Evolutionary conservation across 2,888 invertebrate genomes (phyloP).

Genomic region (Lissonota sp.): DNA sequence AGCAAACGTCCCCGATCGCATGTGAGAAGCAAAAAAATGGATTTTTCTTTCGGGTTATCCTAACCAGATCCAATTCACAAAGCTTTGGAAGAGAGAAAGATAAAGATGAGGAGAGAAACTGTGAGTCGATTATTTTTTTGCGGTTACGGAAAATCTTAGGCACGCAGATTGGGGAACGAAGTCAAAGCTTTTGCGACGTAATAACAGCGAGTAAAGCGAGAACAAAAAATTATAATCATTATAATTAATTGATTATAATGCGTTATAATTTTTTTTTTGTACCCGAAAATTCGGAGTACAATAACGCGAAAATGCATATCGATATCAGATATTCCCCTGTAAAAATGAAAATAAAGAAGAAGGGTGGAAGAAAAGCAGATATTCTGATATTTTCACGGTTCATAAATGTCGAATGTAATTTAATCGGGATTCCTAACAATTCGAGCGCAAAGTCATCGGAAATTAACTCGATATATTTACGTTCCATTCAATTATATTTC

Average conservation of each 20-base stretch:
- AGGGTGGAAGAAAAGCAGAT: neutral
- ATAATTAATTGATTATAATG: too few relatives aligned
- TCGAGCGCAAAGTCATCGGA: too few relatives aligned
- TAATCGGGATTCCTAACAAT: too few relatives aligned
- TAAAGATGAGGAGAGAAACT: constrained; percentile 8
- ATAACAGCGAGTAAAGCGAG: constrained; percentile 50
- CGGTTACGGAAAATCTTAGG: constrained; percentile 10
- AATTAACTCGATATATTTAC: too few relatives aligned
- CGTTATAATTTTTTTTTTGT: neutral
- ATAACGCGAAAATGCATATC: constrained; percentile 21
- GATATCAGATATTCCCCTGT: constrained; percentile 17
- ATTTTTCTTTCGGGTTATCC: constrained; percentile 12
- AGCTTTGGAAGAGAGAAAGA: constrained; percentile 6
- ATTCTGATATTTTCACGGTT: too few relatives aligned
- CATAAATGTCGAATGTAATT: too few relatives aligned
- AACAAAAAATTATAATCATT: constrained; percentile 31
- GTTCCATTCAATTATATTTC: too few relatives aligned
- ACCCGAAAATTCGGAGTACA: constrained; percentile 34
- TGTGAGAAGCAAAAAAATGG: constrained; percentile 21
- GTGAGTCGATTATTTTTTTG: constrained; percentile 10
- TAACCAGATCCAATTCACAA: constrained; percentile 7
- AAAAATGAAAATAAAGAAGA: constrained; percentile 26
- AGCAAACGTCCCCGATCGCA: constrained; percentile 36
- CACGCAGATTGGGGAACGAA: constrained; percentile 43
- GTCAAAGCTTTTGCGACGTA: constrained; percentile 56